A percentile compares a stretch with the other conserved stretches of the same genome.
Conservation (phyloP, 2,888 invertebrate species). For the Steinernema scapterisci region DNA sequence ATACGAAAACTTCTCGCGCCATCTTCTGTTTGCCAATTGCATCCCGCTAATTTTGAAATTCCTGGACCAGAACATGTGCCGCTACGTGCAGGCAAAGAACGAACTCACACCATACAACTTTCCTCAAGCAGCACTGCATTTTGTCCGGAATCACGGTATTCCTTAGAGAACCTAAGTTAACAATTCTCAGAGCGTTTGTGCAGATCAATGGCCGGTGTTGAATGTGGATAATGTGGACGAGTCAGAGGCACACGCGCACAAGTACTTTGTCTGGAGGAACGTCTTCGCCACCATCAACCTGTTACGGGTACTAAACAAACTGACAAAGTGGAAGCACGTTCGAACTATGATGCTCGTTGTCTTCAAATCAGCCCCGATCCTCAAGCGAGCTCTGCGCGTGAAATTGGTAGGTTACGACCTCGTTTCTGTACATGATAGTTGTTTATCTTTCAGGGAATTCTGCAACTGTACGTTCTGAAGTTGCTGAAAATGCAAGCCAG, state of each 20-base stretch:
- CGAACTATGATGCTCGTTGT: slow-evolving; percentile 89
- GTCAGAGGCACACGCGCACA: slow-evolving; percentile 44
- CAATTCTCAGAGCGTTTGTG: slow-evolving; percentile 19
- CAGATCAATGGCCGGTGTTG: slow-evolving; percentile 64
- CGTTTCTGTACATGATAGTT: background rate
- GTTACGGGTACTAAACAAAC: slow-evolving; percentile 90
- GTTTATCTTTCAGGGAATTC: slow-evolving; percentile 72
- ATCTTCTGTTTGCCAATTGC: slow-evolving; percentile 97
- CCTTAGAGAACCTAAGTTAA: background rate
- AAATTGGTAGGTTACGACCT: slow-evolving; percentile 69
- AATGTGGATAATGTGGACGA: slow-evolving; percentile 61
- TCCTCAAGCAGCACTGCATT: slow-evolving; percentile 60
- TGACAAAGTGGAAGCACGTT: slow-evolving; percentile 99
- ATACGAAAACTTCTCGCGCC: slow-evolving; percentile 98
- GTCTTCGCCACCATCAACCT: slow-evolving; percentile 96
- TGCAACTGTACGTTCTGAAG: slow-evolving; percentile 96
- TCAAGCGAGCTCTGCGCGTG: slow-evolving; percentile 88
- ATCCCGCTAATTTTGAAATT: slow-evolving; percentile 97
- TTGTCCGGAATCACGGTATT: slow-evolving; percentile 58
- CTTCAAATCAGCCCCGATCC: slow-evolving; percentile 97
- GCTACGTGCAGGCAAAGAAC: slow-evolving; percentile 92
- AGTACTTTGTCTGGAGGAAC: slow-evolving; percentile 91
- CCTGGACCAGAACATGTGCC: slow-evolving; percentile 95
- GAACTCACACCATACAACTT: slow-evolving; percentile 68
- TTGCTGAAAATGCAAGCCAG: slow-evolving; percentile 99